phyloP scores from a whole-genome alignment of 1,140 invertebrate genomes.

The Drosophila subobscura region DNA sequence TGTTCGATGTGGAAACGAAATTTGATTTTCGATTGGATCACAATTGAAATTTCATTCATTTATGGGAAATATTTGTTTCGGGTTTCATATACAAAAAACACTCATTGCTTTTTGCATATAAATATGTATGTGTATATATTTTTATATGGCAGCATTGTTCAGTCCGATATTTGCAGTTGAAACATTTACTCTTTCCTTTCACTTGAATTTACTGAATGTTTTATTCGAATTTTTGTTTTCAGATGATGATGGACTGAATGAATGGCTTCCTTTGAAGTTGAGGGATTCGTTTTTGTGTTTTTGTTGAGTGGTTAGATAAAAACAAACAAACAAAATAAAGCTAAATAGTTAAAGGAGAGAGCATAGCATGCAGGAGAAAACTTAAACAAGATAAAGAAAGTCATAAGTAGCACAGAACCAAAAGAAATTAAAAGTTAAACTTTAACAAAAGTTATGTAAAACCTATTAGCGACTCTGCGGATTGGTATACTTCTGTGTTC shows the following conservation, averaged over 20 bases:
- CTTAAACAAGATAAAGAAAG: conserved; percentile 11
- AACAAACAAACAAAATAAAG: conserved; percentile 35
- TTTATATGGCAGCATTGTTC: conserved; percentile 77
- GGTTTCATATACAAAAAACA: conserved; percentile 32
- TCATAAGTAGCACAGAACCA: neutral
- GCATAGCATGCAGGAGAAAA: conserved; percentile 22
- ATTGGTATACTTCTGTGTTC: conserved; percentile 20
- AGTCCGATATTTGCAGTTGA: conserved; percentile 73
- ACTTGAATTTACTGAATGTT: conserved; percentile 28
- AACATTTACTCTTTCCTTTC: conserved; percentile 24
- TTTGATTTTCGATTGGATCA: conserved; percentile 78
- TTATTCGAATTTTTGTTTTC: conserved; percentile 38
- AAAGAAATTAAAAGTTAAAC: conserved; percentile 24
- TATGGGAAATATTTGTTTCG: conserved; percentile 26
- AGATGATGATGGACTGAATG: conserved; percentile 16
- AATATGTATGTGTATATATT: conserved; percentile 38
- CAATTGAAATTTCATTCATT: conserved; percentile 68
- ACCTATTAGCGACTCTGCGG: conserved; percentile 20
- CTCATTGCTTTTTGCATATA: conserved; percentile 21
- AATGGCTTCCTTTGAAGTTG: conserved; percentile 46
- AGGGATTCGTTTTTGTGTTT: conserved; percentile 20
- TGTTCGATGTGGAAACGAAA: conserved; percentile 74
- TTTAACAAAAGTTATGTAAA: conserved; percentile 28
- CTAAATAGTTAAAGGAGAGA: conserved; percentile 12
- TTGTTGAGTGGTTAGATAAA: conserved; percentile 35